These are phyloP conservation scores for Drosophila suzukii DNA, from an alignment of 1,140 invertebrate species.

Conservation along the genomic window DNA sequence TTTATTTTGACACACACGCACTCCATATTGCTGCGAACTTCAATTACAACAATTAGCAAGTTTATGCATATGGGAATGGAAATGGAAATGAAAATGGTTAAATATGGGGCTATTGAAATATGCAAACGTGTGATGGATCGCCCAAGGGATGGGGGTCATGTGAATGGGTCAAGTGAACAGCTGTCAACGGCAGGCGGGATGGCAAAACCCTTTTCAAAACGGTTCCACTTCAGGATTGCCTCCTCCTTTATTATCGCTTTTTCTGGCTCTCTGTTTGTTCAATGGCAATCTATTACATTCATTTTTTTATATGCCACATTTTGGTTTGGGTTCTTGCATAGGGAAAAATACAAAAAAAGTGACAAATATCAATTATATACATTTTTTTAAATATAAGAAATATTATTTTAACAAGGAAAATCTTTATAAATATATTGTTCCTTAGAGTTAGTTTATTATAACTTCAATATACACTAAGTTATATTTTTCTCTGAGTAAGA, in stretches of 20 bases:
- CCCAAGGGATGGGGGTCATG: constrained; percentile 5
- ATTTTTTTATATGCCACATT: constrained; percentile 54
- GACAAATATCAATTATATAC: too few relatives aligned
- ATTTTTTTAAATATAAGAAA: not conserved
- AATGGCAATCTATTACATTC: constrained; percentile 73
- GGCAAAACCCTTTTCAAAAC: constrained; percentile 65
- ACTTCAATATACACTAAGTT: too few relatives aligned
- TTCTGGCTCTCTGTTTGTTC: constrained; percentile 23
- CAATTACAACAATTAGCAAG: constrained; percentile 58
- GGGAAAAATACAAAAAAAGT: not conserved
- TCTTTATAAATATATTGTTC: too few relatives aligned
- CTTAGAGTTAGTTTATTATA: too few relatives aligned
- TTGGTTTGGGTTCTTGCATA: constrained; percentile 52
- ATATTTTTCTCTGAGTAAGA: too few relatives aligned
- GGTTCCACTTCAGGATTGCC: constrained; percentile 10
- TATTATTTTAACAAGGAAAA: not conserved
- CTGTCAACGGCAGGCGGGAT: constrained; percentile 60
- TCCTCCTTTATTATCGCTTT: constrained; percentile 24
- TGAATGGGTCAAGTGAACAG: constrained; percentile 20
- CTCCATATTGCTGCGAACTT: constrained; percentile 33
- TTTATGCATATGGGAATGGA: constrained; percentile 21
- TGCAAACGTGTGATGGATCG: constrained; percentile 50
- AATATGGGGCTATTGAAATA: constrained; percentile 39
- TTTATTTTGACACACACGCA: constrained; percentile 40
- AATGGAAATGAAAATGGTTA: constrained; percentile 15